Conservation (phyloP, 35 echinoderm and acorn worm genomes). For the Heliocidaris tuberculata region DNA sequence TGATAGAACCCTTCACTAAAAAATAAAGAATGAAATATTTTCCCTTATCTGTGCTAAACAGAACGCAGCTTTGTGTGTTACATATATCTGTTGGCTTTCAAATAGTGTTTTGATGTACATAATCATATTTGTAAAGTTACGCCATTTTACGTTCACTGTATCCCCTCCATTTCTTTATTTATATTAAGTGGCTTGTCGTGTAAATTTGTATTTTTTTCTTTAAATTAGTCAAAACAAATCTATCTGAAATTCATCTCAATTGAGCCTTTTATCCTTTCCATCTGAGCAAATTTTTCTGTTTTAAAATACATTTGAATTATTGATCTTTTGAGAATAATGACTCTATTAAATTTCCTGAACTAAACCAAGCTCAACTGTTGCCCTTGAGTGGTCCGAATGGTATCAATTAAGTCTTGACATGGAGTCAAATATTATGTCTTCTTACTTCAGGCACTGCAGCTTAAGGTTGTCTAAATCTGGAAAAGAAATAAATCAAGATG, state of each 20-base stretch:
- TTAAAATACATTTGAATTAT: not conserved
- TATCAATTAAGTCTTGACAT: not conserved
- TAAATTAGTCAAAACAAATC: not conserved
- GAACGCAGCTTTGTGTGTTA: not conserved
- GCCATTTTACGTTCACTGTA: no score
- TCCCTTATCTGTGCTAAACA: not conserved
- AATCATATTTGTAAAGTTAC: no score
- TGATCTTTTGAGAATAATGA: not conserved
- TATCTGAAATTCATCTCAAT: not conserved
- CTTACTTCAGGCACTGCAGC: not conserved
- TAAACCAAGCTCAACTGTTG: not conserved
- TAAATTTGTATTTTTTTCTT: not conserved
- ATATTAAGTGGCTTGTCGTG: no score
- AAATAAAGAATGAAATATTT: not conserved
- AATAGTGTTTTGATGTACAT: not conserved
- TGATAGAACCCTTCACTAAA: not conserved
- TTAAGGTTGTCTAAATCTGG: not conserved
- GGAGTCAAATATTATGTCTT: not conserved
- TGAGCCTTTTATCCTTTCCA: not conserved
- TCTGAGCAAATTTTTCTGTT: not conserved
- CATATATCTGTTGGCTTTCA: not conserved
- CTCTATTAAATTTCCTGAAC: slow-evolving; percentile 5
- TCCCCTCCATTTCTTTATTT: no score
- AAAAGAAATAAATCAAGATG: not conserved
- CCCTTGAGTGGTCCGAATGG: not conserved